Evolutionary conservation across 2,797 vertebrate genomes (phyloP).

Genomic region (Coranthus polyacanthus): DNA sequence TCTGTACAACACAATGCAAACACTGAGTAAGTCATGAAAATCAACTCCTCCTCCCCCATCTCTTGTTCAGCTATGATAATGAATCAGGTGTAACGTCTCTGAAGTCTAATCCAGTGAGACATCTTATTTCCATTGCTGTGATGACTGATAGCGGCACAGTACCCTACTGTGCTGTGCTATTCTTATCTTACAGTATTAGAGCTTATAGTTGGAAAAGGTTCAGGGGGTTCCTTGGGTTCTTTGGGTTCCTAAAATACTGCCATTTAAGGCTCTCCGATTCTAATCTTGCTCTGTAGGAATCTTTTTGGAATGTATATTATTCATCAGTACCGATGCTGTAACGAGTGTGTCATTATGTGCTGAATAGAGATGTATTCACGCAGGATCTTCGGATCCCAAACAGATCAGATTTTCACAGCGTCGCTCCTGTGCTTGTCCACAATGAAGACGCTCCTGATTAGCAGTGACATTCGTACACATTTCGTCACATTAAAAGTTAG

Average conservation of each 20-base stretch:
- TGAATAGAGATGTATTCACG: background rate
- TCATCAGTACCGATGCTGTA: too few species aligned
- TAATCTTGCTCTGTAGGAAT: too few species aligned
- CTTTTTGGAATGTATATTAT: too few species aligned
- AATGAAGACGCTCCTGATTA: conserved; percentile 17
- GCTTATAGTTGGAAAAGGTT: background rate
- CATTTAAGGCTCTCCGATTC: background rate
- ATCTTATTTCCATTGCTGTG: conserved; percentile 21
- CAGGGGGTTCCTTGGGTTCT: background rate
- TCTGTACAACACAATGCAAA: background rate
- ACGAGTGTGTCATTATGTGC: background rate
- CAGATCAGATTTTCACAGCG: background rate
- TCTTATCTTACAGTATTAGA: background rate
- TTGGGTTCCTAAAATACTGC: background rate
- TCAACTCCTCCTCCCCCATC: background rate
- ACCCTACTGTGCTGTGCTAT: background rate
- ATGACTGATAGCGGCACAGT: background rate
- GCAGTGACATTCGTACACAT: background rate
- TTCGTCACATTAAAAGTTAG: background rate
- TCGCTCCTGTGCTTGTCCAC: background rate
- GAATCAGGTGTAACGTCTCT: conserved; percentile 4
- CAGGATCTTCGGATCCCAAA: background rate
- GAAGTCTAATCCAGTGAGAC: conserved; percentile 14
- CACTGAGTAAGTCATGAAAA: background rate
- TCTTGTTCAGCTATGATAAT: background rate